Evolutionary conservation across 2,113 vertebrate genomes (phyloP).

Genomic region (Balaenoptera acutorostrata): DNA sequence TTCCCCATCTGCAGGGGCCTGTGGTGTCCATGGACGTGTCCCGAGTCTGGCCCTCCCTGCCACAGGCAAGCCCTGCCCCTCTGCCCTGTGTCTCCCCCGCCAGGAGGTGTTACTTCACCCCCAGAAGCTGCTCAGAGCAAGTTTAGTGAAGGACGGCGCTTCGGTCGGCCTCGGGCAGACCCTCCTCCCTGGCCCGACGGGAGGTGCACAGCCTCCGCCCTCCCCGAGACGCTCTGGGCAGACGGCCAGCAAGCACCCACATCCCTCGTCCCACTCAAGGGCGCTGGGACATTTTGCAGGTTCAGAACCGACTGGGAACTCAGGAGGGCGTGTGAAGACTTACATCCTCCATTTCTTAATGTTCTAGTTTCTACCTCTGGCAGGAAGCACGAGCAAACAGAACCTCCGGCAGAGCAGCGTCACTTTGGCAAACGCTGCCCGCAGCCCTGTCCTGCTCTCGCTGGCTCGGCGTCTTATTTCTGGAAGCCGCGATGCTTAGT

Average conservation of each 20-base stretch:
- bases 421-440: not conserved
- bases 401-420: not conserved
- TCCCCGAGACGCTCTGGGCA: rapidly evolving
- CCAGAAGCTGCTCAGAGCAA: rapidly evolving
- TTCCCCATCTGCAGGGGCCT: rapidly evolving
- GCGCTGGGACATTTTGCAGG: rapidly evolving
- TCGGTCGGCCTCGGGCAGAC: rapidly evolving
- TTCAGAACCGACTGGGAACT: not conserved
- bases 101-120: not conserved
- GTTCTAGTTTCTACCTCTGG: rapidly evolving
- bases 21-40: rapidly evolving
- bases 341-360: not conserved
- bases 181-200: rapidly evolving
- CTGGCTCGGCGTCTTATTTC: constrained; percentile 61
- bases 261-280: rapidly evolving
- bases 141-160: rapidly evolving
- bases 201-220: rapidly evolving
- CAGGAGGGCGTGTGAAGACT: rapidly evolving
- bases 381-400: not conserved
- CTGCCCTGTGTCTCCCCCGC: not conserved
- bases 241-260: rapidly evolving
- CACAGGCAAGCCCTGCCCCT: rapidly evolving
- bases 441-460: not conserved
- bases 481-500: constrained; percentile 84
- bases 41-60: rapidly evolving